phyloP scores from a whole-genome alignment of 2,888 invertebrate species.

The Rhogogaster chlorosoma region DNA sequence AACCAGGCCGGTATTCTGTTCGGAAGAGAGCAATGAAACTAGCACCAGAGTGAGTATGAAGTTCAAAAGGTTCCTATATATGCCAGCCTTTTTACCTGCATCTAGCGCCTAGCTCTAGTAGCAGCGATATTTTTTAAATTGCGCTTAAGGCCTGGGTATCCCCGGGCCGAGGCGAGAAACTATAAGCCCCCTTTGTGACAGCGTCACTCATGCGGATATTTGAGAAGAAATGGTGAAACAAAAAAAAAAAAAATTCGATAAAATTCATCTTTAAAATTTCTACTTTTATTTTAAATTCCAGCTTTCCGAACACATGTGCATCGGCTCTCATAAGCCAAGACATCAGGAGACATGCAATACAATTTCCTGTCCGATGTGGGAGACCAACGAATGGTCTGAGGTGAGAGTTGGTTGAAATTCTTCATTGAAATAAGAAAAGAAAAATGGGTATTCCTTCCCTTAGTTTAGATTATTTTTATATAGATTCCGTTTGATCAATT shows the following conservation, averaged over 20 bases:
- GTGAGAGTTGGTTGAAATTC: constrained; percentile 79
- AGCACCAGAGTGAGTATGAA: constrained; percentile 84
- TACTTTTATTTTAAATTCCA: constrained; percentile 74
- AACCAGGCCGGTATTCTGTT: constrained; percentile 90
- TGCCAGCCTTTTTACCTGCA: no score
- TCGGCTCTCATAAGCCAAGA: constrained; percentile 86
- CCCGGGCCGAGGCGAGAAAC: background rate
- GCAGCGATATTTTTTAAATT: constrained; percentile 36
- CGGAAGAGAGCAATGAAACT: constrained; percentile 89
- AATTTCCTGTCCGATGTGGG: constrained; percentile 93
- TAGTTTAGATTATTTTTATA: background rate
- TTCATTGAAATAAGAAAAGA: constrained; percentile 47
- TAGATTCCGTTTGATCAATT: background rate
- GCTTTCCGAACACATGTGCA: constrained; percentile 90
- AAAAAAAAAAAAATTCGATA: background rate
- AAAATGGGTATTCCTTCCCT: background rate
- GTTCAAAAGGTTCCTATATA: constrained; percentile 31
- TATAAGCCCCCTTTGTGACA: constrained; percentile 25
- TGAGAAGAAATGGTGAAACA: background rate
- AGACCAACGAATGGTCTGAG: constrained; percentile 92
- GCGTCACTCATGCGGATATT: constrained; percentile 1
- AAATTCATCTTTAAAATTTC: background rate
- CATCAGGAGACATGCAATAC: constrained; percentile 91
- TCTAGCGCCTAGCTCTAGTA: background rate
- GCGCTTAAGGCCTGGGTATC: background rate